Base-by-base conservation (phyloP, 2,888 invertebrate species). In the Himalopsyche tibetana region DNA sequence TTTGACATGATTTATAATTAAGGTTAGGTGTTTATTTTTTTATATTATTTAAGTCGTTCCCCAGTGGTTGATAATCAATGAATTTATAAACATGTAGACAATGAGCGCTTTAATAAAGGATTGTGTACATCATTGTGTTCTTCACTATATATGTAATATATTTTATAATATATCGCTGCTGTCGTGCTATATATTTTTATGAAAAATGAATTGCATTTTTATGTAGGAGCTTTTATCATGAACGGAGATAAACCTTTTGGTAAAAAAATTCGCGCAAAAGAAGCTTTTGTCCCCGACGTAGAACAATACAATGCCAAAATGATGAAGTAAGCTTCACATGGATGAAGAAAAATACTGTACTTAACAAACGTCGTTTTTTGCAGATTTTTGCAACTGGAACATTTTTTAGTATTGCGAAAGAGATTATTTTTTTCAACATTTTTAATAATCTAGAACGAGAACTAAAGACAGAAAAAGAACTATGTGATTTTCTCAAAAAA, bases 191-290 rank as follows among this genome's bases (percentile, higher is more conserved):
- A 19, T 63, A 63, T 19, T 63, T 63, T 63, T 63, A 28, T 63
- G 63, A 63, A 63, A 63, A 63, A 63, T 63, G 63, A 63, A 63
- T 63, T 63, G 63, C 63, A 63, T 63, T 63, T 63, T 63, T 63
- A 63, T 63, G 15, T 19, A 63, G 19, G 63, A 19, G 63, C 63
- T 63, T 63, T 28, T 63, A 63, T 63, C 19, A 63, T 19, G 63
- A 63, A 9, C 63, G 63, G 19, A 63, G 63, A 63, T 63, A 63
- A 63, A 63, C 63, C 63, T 19, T 63, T 63, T 28, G 19, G 63
- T 28, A 63, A 63, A 63, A 63, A 51, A 63, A 28, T 4, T 19
- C 63, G 19, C 19, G 63, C 28, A 19, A 63, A 63, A 19, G 63
- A 19, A 63, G 63, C 63, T 63, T 63, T 63, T 63, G 63, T 63